Evolutionary conservation across 2,797 vertebrate genomes (phyloP), one percentile per base, ranked within the genome.

Genomic region (Tenualosa ilisha): DNA sequence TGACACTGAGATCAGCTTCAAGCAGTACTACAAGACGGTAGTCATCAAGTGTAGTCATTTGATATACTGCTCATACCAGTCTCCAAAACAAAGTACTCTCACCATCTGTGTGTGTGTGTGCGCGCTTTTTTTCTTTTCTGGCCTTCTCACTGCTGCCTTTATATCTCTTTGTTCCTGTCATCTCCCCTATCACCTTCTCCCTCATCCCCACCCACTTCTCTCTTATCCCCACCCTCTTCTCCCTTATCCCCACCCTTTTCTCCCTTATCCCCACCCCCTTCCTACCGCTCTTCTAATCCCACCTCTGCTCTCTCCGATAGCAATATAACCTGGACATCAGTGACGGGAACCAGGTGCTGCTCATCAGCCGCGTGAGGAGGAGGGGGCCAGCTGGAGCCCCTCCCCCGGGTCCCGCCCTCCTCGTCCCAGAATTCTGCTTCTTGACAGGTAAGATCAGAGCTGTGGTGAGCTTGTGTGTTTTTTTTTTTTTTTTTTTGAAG

Each of bases 371-470:
- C 6, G 90, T 96, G 51, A 98, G 94, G 91, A 95, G 83, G 84
- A 85, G 5, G 61, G 93, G 93, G 8, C 93, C 94, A 0, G 15
- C 93, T 0, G 94, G 95, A 22, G 94, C n/a, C 3, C 82, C 89
- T 0, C 84, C 94, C 20, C 89, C 92, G 0, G 97, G 96, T 31
- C 95, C 97, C 0, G 95, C 96, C 31, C 89, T 97, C 93, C 96
- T 99, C 0, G 91, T 99, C 79, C 98, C 98, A 0, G 98, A 99
- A 86, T 94, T 99, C 82, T 99, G 98, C 94, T 98, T 96, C 87
- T 94, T 98, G 1, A 98, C 98, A 93, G 98, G 98, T 94, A 91
- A 17, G 13, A 4, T 15, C n/a, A 31, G 9, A 51, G 6, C n/a
- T 15, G 20, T 20, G 54, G 50, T 2, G 50, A 12, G 46, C 46